Conservation (phyloP, 2,113 vertebrate species). For the Pollimyrus isidori region DNA sequence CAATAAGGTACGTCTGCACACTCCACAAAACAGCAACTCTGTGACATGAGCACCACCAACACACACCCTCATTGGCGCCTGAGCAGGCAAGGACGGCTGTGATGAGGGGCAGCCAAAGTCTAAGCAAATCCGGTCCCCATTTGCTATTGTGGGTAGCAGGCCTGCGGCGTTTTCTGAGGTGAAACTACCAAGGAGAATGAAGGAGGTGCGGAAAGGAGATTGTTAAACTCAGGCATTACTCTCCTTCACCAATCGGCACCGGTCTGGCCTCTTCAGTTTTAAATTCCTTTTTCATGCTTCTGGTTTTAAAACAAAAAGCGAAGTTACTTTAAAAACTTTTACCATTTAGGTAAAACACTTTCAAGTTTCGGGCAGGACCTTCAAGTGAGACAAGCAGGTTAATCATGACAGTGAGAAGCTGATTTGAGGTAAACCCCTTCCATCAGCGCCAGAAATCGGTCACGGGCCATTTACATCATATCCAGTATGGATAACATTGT, state of each 20-base stretch:
- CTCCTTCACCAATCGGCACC: too few relatives aligned
- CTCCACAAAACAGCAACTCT: background rate
- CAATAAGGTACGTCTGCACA: background rate
- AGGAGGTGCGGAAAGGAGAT: background rate
- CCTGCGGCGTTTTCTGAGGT: background rate
- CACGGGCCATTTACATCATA: background rate
- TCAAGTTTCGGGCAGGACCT: background rate
- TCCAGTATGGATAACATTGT: background rate
- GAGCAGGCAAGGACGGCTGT: background rate
- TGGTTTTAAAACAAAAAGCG: background rate
- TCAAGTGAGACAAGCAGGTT: background rate
- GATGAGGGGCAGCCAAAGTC: slow-evolving; percentile 3
- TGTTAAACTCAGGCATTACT: too few relatives aligned
- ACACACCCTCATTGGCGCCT: background rate
- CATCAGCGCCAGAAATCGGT: background rate
- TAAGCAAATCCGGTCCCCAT: background rate
- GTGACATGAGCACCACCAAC: background rate
- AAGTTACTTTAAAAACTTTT: background rate
- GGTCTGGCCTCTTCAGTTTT: background rate
- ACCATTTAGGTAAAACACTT: background rate
- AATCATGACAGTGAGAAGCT: background rate
- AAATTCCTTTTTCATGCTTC: background rate
- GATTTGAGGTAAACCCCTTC: background rate
- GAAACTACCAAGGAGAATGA: slow-evolving; percentile 15
- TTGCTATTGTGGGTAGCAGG: background rate